Base-by-base conservation (phyloP, 2,113 vertebrate species). In the Chrysemys picta region DNA sequence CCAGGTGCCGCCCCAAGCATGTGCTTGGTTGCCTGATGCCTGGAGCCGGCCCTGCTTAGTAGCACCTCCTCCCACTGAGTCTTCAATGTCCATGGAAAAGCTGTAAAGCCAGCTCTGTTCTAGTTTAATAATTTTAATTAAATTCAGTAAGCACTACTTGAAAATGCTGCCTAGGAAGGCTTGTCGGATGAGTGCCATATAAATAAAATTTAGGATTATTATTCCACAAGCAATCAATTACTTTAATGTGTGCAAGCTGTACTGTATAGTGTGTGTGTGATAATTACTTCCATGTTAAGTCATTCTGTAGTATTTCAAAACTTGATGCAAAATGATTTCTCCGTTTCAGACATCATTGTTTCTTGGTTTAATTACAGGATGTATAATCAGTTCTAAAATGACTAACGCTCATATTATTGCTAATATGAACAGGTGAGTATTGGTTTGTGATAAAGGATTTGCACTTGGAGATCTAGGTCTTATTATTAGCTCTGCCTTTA, bases 321-420 rank as follows among this genome's bases (percentile, higher is more conserved):
- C 76, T 29, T 47, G 31, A 85, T 52, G 78, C 83, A 85, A 93
- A 97, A 59, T 42, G 85, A 50, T 49, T 85, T 79, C 76, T 82
- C 5, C 2, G 91, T 93, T 95, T 94, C 82, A 76, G 35, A 83
- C 38, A 31, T 49, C n/a, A 65, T 19, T 93, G 82, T 10, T 88
- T 47, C 90, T 92, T 80, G 13, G 42, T 59, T 31, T 93, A 81
- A 85, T 84, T 90, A 85, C 80, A 21, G n/a, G 19, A 81, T 35
- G 69, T 94, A 76, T n/a, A 84, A 65, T 52, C 31, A 84, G 0
- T 82, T 80, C 80, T 83, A 52, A 59, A 85, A 84, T 22, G 80
- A 88, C 54, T n/a, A 42, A 0, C 49, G 52, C 42, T 69, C 35
- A 69, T n/a, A 21, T 69, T 69, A n/a, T 17, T 69, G 65, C 65